phyloP scores from a whole-genome alignment of 2,113 vertebrate species.

The Ceyx margarethae region DNA sequence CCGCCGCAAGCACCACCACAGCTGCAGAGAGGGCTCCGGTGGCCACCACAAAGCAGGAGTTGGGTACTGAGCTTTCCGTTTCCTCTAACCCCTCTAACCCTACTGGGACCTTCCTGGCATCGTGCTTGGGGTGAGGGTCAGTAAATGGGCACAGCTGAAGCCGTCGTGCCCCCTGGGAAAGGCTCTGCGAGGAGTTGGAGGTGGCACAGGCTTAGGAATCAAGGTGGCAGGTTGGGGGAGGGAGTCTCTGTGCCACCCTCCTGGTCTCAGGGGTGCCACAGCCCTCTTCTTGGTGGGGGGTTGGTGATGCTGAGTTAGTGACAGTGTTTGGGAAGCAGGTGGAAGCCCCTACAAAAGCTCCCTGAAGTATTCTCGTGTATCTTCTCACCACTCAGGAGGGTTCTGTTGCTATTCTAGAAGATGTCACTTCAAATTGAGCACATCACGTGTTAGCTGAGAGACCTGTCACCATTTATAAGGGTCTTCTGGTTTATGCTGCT shows the following conservation, averaged over 20 bases:
- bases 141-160: accelerated
- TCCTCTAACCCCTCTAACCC: conserved; percentile 12
- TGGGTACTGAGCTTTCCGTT: conserved; percentile 69
- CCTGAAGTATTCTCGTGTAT: accelerated
- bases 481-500: background rate
- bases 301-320: accelerated
- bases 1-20: conserved; percentile 54
- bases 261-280: background rate
- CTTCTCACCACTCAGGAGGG: background rate
- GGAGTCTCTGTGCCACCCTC: background rate
- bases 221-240: background rate
- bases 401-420: background rate
- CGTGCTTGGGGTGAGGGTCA: background rate
- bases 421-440: conserved; percentile 7
- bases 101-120: background rate
- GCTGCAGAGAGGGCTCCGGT: conserved; percentile 69
- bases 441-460: background rate
- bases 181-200: background rate
- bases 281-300: background rate
- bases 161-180: accelerated
- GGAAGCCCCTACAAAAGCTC: background rate
- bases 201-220: background rate
- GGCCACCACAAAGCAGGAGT: conserved; percentile 73
- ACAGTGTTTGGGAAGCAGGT: background rate
- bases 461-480: background rate